phyloP scores from a whole-genome alignment of 2,113 vertebrate genomes.

The Passer domesticus region DNA sequence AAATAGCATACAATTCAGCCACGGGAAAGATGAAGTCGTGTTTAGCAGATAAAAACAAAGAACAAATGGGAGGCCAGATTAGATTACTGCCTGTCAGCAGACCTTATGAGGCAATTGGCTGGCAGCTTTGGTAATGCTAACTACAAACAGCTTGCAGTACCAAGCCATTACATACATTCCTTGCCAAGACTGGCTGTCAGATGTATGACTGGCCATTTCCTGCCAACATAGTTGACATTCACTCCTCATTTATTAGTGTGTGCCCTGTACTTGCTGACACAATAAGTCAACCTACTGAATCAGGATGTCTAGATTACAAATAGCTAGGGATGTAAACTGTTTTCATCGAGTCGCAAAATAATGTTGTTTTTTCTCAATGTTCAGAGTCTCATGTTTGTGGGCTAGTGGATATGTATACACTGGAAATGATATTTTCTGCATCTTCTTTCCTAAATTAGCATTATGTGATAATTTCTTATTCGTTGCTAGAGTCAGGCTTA shows the following conservation, averaged over 20 bases:
- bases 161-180: constrained; percentile 13
- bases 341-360: neutral
- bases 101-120: constrained; percentile 44
- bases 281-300: neutral
- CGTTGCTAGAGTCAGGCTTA: neutral
- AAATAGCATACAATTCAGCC: constrained; percentile 18
- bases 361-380: rapidly evolving
- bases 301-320: neutral
- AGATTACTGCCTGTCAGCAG: constrained; percentile 68
- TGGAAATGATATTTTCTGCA: neutral
- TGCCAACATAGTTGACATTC: constrained; percentile 31
- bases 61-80: constrained; percentile 61
- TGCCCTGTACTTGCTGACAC: neutral
- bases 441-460: neutral
- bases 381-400: neutral
- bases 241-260: constrained; percentile 28
- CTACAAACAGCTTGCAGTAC: constrained; percentile 56
- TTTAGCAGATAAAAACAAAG: constrained; percentile 60
- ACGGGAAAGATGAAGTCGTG: neutral
- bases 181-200: constrained; percentile 43
- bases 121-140: constrained; percentile 52
- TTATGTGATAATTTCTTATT: neutral
- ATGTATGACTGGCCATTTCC: constrained; percentile 33
- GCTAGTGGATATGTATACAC: neutral
- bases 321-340: neutral